Evolutionary conservation across 2,113 vertebrate species (phyloP).

Genomic region (Passer montanus): DNA sequence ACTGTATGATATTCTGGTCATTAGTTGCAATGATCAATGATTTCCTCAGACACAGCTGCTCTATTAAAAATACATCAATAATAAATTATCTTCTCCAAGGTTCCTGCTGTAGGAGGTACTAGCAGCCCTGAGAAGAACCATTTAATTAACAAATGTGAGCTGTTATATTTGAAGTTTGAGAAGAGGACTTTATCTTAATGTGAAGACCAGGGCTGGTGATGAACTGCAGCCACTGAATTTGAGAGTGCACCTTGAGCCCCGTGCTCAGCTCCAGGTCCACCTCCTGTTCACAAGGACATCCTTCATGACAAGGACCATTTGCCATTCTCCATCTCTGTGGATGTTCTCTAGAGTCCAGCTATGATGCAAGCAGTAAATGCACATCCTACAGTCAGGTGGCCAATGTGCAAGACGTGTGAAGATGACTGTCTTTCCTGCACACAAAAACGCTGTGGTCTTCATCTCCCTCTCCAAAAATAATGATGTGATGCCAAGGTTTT

Average conservation of each 20-base stretch:
- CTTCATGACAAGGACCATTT: background rate
- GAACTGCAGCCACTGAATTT: background rate
- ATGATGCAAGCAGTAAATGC: background rate
- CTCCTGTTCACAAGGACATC: background rate
- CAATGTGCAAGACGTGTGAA: rapidly evolving
- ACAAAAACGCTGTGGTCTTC: background rate
- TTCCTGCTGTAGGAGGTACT: background rate
- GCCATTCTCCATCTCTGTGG: background rate
- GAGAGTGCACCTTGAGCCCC: background rate
- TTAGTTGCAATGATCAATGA: conserved; percentile 21
- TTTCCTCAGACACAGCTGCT: background rate
- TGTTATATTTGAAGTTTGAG: background rate
- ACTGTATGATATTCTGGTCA: background rate
- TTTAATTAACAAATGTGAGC: background rate
- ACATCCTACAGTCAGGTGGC: background rate
- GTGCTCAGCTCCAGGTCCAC: background rate
- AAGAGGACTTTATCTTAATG: background rate
- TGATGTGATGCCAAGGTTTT: background rate
- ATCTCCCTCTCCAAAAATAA: background rate
- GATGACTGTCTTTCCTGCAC: background rate
- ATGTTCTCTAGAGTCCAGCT: background rate
- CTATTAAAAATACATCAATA: conserved; percentile 26
- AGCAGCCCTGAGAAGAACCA: background rate
- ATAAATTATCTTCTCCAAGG: background rate
- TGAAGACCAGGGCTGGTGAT: background rate